These are phyloP conservation scores for Drosophila fuyamai DNA, from an alignment of 1,140 invertebrate species.

Conservation along the genomic window DNA sequence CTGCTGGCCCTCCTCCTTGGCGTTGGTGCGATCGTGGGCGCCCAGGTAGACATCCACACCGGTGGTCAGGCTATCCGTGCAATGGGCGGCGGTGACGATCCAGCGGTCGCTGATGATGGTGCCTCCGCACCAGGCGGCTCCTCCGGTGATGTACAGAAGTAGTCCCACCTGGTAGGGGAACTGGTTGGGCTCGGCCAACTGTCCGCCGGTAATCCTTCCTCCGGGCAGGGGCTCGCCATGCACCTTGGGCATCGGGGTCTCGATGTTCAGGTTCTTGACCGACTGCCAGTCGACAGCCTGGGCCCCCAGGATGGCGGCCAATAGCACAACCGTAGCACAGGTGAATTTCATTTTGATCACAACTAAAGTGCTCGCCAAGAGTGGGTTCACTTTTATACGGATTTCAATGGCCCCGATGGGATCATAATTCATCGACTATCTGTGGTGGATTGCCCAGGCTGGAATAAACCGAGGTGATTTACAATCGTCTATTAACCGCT, in stretches of 20 bases:
- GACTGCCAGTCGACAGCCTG: slow-evolving; percentile 45
- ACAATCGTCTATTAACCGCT: slow-evolving; percentile 28
- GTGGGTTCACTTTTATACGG: slow-evolving; percentile 25
- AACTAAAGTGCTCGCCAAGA: slow-evolving; percentile 33
- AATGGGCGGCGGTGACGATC: slow-evolving; percentile 88
- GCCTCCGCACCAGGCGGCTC: slow-evolving; percentile 86
- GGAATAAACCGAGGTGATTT: slow-evolving; percentile 36
- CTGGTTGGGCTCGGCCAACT: slow-evolving; percentile 79
- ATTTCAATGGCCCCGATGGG: background rate
- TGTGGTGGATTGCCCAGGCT: slow-evolving; percentile 6
- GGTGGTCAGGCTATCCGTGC: slow-evolving; percentile 84
- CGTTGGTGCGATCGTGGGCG: slow-evolving; percentile 60
- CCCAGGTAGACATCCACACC: slow-evolving; percentile 75
- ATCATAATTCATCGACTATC: slow-evolving; percentile 49
- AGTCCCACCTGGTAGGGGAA: slow-evolving; percentile 86
- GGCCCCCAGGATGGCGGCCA: slow-evolving; percentile 30
- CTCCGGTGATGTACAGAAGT: slow-evolving; percentile 69
- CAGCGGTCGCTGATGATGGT: slow-evolving; percentile 86
- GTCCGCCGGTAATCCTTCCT: slow-evolving; percentile 73
- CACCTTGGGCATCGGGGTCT: slow-evolving; percentile 15
- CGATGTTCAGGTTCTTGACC: slow-evolving; percentile 45
- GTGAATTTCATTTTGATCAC: slow-evolving; percentile 48
- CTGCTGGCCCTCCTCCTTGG: slow-evolving; percentile 57
- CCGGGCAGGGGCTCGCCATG: slow-evolving; percentile 7
- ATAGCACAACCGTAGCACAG: slow-evolving; percentile 26